Conservation (phyloP, 2,888 invertebrate genomes). For the Argyresthia albistria region DNA sequence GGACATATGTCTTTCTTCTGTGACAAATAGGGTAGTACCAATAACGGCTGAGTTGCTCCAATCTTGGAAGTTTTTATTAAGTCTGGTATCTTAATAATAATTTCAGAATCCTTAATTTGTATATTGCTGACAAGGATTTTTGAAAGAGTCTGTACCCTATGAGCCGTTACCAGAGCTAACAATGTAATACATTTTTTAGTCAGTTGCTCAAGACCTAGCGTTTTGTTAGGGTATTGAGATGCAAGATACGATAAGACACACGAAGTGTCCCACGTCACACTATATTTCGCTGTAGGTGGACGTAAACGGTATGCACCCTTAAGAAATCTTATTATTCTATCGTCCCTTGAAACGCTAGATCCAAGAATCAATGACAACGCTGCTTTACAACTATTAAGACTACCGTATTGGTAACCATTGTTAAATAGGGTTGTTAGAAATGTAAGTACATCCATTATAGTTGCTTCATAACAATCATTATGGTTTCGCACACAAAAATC, state of each 20-base stretch:
- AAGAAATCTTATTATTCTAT: background rate
- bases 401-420: background rate
- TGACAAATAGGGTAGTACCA: conserved; percentile 1
- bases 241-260: background rate
- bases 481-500: background rate
- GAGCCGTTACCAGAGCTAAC: conserved; percentile 3
- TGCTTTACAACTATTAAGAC: background rate
- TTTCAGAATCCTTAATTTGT: background rate
- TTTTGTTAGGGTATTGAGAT: background rate
- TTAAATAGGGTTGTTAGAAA: background rate
- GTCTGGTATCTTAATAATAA: conserved; percentile 6
- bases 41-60: conserved; percentile 3
- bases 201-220: background rate
- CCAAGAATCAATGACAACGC: background rate
- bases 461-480: background rate
- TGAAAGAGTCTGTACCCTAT: conserved; percentile 5
- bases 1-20: conserved; percentile 10
- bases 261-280: background rate
- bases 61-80: conserved; percentile 9
- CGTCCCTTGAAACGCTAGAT: background rate
- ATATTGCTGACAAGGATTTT: conserved; percentile 3
- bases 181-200: conserved; percentile 4
- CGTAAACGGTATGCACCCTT: background rate
- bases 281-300: background rate
- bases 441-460: background rate